These are phyloP conservation scores for Leptonema lineaticorne DNA, from an alignment of 1,140 invertebrate genomes.

Conservation along the genomic window DNA sequence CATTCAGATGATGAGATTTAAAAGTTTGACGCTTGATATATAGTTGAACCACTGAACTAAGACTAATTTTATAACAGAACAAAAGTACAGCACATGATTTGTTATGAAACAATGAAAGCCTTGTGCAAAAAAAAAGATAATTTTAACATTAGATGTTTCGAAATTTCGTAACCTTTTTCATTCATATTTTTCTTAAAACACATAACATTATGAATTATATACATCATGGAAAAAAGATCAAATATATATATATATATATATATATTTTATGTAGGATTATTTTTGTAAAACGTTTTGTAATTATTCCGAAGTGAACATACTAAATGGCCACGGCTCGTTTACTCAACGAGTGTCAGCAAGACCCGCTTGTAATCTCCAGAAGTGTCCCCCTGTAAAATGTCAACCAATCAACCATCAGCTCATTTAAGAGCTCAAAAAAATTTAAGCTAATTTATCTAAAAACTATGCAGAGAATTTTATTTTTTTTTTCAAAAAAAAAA, in stretches of 20 bases:
- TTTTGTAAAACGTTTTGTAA: too few relatives aligned
- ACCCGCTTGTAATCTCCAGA: constrained; percentile 90
- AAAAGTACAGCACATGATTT: too few relatives aligned
- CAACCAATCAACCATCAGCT: constrained; percentile 36
- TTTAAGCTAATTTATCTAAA: too few relatives aligned
- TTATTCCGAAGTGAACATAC: neutral
- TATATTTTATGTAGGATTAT: too few relatives aligned
- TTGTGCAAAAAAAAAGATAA: too few relatives aligned
- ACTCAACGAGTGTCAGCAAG: constrained; percentile 77
- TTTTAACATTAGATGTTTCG: too few relatives aligned
- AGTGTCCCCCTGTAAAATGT: constrained; percentile 78
- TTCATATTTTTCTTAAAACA: neutral
- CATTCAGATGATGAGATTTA: neutral
- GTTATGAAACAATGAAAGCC: too few relatives aligned
- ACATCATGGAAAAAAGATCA: neutral
- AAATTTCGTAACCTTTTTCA: too few relatives aligned
- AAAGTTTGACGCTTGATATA: neutral
- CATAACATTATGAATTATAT: neutral
- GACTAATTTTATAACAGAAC: too few relatives aligned
- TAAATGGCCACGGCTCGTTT: constrained; percentile 47
- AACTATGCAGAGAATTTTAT: too few relatives aligned
- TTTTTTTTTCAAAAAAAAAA: constrained; percentile 4
- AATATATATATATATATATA: too few relatives aligned
- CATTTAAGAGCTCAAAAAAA: constrained; percentile 25
- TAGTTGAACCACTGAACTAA: too few relatives aligned